Conservation (phyloP, 2,113 vertebrate species). For the Nasalis larvatus region DNA sequence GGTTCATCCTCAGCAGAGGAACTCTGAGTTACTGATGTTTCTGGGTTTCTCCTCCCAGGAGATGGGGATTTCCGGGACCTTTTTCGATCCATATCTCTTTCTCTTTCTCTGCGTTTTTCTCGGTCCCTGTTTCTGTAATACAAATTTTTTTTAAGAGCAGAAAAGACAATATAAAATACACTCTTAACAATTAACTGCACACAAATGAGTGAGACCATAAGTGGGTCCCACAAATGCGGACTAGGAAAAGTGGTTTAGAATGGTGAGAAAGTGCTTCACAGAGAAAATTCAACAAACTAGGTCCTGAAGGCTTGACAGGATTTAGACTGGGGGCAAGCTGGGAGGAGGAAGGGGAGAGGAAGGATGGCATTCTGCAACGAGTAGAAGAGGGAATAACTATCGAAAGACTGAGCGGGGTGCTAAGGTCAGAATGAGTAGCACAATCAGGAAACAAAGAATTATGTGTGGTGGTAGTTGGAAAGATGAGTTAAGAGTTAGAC, state of each 20-base stretch:
- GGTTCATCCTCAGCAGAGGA: slow-evolving; percentile 82
- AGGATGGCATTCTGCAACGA: not conserved
- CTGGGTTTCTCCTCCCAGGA: slow-evolving; percentile 82
- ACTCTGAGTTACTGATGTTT: slow-evolving; percentile 61
- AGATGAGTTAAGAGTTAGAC: not conserved
- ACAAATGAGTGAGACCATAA: not conserved
- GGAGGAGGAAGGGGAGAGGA: fast-evolving
- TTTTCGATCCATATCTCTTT: slow-evolving; percentile 86
- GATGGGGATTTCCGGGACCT: slow-evolving; percentile 87
- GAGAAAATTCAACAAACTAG: not conserved
- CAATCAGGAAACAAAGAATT: not conserved
- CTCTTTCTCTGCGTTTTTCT: slow-evolving; percentile 83
- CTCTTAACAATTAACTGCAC: not conserved
- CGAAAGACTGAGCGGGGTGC: not conserved
- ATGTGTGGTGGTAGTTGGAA: not conserved
- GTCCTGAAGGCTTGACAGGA: not conserved
- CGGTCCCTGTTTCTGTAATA: slow-evolving; percentile 76
- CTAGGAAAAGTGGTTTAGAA: not conserved
- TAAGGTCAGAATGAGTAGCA: not conserved
- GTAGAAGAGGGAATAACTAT: not conserved
- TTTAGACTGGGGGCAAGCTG: not conserved
- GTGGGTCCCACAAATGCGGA: not conserved
- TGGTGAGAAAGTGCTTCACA: not conserved
- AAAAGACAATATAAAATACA: not conserved
- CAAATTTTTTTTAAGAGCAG: slow-evolving; percentile 3